Conservation (phyloP, 92 coral and sea anemone genomes). For the Parazoanthus atlanticus region DNA sequence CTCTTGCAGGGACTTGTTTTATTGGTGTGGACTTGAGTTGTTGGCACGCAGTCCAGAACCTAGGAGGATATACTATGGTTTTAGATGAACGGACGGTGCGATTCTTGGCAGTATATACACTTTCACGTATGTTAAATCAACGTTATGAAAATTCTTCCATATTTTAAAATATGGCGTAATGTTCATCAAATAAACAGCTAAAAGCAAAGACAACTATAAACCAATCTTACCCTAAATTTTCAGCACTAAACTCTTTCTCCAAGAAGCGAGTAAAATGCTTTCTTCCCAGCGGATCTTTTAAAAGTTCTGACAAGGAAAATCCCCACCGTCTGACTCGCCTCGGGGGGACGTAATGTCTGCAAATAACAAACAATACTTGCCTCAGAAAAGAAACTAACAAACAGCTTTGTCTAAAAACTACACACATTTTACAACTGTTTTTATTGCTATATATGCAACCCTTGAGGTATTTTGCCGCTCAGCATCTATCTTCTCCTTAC, state of each 20-base stretch:
- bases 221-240: conserved; percentile 85
- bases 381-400: no score
- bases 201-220: neutral
- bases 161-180: neutral
- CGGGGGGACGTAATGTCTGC: conserved; percentile 83
- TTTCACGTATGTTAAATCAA: no score
- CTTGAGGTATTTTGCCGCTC: no score
- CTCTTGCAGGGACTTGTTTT: conserved; percentile 78
- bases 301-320: conserved; percentile 83
- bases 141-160: neutral
- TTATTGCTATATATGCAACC: no score
- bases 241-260: conserved; percentile 97
- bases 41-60: conserved; percentile 97
- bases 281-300: conserved; percentile 89
- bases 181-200: neutral
- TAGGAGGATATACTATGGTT: conserved; percentile 10
- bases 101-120: neutral
- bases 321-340: conserved; percentile 89
- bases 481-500: no score
- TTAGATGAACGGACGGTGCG: neutral
- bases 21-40: conserved; percentile 85
- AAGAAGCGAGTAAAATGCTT: conserved; percentile 88
- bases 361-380: neutral
- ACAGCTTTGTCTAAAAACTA: neutral
- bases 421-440: no score